phyloP scores from a whole-genome alignment of 2,113 vertebrate species.

The Myotis lucifugus region DNA sequence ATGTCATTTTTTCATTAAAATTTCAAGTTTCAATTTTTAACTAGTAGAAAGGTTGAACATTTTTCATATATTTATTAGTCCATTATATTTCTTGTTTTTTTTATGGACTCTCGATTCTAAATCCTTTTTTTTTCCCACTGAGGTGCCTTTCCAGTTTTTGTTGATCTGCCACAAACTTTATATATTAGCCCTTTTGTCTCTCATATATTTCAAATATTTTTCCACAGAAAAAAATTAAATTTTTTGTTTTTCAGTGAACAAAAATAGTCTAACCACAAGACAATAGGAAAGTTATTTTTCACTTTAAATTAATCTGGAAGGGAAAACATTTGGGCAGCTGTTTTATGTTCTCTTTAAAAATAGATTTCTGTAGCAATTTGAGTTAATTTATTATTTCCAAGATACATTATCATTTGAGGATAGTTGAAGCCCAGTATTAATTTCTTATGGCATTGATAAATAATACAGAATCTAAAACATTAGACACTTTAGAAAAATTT shows the following conservation, averaged over 20 bases:
- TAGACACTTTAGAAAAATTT: conserved; percentile 10
- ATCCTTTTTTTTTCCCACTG: neutral
- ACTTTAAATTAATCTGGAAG: neutral
- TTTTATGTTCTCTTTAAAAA: neutral
- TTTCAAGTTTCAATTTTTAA: conserved; percentile 29
- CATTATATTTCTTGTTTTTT: neutral
- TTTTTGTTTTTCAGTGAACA: neutral
- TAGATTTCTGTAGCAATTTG: neutral
- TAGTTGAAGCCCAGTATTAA: neutral
- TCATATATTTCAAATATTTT: neutral
- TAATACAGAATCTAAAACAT: conserved; percentile 14
- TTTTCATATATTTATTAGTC: neutral
- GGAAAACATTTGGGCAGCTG: neutral
- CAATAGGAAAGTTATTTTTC: neutral
- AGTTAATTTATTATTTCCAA: conserved; percentile 41
- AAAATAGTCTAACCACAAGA: neutral
- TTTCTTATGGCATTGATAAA: conserved; percentile 2
- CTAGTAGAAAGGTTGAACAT: neutral
- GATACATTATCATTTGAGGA: neutral
- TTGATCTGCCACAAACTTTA: neutral
- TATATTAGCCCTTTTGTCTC: neutral
- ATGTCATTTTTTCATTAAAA: neutral
- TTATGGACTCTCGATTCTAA: neutral
- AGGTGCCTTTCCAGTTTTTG: neutral
- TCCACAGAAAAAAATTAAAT: neutral